Evolutionary conservation across 2,113 vertebrate genomes (phyloP).

Genomic region (Montifringilla adamsi): DNA sequence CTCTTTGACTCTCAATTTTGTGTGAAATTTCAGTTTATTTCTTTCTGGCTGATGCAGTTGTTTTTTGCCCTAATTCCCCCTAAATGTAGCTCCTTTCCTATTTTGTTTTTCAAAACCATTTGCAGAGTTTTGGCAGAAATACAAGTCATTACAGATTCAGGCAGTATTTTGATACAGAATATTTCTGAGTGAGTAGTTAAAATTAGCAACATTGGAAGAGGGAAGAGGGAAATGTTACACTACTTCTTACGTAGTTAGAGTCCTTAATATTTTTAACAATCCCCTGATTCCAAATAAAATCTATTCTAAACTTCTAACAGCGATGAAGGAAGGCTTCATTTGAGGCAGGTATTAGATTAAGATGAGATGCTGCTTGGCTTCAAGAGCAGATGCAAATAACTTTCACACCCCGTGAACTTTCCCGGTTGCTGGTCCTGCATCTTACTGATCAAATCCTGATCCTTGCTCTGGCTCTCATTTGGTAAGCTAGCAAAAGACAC

Average conservation of each 20-base stretch:
- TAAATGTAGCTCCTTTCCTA: not conserved
- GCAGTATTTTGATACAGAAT: not conserved
- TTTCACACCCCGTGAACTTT: not conserved
- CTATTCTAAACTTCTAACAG: not conserved
- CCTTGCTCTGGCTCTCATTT: not conserved
- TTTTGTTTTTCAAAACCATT: not conserved
- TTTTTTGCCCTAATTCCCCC: not conserved
- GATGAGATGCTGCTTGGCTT: not conserved
- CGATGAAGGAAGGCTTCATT: not conserved
- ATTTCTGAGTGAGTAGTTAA: not conserved
- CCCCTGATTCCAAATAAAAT: not conserved
- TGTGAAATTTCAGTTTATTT: not conserved
- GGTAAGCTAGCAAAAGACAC: not conserved
- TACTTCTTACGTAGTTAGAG: not conserved
- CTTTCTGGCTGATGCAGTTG: not conserved
- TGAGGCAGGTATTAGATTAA: not conserved
- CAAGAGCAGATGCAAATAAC: not conserved
- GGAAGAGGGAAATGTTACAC: not conserved
- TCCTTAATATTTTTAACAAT: not conserved
- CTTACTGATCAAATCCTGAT: not conserved
- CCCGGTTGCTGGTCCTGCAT: not conserved
- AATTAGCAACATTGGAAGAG: not conserved
- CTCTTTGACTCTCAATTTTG: not conserved
- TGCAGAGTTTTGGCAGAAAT: not conserved
- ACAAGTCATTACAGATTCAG: not conserved